Conservation (phyloP, 1,140 invertebrate genomes). For the Cotesia chilonis region DNA sequence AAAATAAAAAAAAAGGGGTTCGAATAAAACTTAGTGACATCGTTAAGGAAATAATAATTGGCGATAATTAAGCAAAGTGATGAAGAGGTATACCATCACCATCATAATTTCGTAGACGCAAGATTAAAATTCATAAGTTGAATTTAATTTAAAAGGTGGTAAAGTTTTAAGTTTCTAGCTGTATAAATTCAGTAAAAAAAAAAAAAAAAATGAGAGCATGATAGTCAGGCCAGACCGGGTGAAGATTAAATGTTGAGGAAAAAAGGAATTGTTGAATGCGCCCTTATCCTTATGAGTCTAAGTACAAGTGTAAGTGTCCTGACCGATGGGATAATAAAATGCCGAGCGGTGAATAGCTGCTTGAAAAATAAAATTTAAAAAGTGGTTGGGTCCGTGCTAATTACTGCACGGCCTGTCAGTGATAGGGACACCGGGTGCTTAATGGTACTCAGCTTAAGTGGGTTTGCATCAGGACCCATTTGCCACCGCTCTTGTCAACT, state of each 20-base stretch:
- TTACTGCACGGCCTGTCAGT: neutral
- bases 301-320: neutral
- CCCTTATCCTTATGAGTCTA: too few species aligned
- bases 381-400: slow-evolving; percentile 8
- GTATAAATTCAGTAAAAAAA: too few species aligned
- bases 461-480: slow-evolving; percentile 20
- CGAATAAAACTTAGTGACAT: too few species aligned
- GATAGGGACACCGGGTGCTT: slow-evolving; percentile 12
- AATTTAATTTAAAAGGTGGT: too few species aligned
- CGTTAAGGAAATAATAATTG: too few species aligned
- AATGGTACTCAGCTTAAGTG: slow-evolving; percentile 13
- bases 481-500: slow-evolving; percentile 14
- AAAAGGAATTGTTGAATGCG: neutral
- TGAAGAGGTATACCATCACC: neutral
- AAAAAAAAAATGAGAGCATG: too few species aligned
- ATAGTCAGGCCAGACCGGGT: too few species aligned
- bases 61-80: neutral
- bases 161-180: too few species aligned
- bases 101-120: neutral
- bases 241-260: too few species aligned
- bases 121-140: neutral
- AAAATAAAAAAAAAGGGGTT: too few species aligned
- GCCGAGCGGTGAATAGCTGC: neutral
- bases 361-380: neutral
- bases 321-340: slow-evolving; percentile 3